Percentiles rank a stretch among this genome's conserved stretches.
These are phyloP conservation scores for Darevskia mixta DNA, from an alignment of 2,797 vertebrate species.

Conservation along the genomic window DNA sequence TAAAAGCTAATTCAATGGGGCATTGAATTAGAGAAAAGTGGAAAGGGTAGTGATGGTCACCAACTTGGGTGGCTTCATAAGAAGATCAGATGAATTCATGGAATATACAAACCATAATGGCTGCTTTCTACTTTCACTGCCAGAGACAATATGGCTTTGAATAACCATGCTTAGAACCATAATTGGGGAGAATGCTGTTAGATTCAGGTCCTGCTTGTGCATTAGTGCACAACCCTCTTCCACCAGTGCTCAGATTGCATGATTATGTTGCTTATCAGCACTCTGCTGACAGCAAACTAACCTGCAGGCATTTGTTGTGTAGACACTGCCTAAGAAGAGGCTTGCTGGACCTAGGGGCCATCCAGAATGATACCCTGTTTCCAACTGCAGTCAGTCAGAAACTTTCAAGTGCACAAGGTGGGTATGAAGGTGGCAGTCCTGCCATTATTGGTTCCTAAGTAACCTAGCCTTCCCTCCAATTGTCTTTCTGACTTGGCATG, in stretches of 20 bases:
- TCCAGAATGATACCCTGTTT: neutral
- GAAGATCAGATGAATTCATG: too few relatives aligned
- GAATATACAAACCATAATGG: too few relatives aligned
- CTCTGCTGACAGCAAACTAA: neutral
- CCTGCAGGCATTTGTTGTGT: neutral
- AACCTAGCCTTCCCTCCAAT: neutral
- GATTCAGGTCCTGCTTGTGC: too few relatives aligned
- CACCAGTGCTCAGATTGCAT: neutral
- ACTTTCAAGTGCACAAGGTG: neutral
- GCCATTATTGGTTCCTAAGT: slow-evolving; percentile 6
- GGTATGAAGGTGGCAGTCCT: neutral
- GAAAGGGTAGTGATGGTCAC: neutral
- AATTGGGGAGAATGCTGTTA: too few relatives aligned
- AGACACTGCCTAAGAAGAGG: neutral
- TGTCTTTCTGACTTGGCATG: slow-evolving; percentile 2
- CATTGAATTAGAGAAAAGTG: neutral
- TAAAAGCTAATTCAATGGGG: too few relatives aligned
- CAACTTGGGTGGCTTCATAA: too few relatives aligned
- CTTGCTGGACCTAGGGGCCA: neutral
- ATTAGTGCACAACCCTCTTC: neutral
- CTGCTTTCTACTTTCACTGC: too few relatives aligned
- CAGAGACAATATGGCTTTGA: too few relatives aligned
- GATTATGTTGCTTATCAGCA: neutral
- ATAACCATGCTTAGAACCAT: too few relatives aligned
- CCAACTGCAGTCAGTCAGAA: neutral